A percentile compares a stretch with the other conserved stretches of the same genome.
These are phyloP conservation scores for Cryptotis parvus DNA, from an alignment of 2,113 vertebrate species.

Conservation along the genomic window DNA sequence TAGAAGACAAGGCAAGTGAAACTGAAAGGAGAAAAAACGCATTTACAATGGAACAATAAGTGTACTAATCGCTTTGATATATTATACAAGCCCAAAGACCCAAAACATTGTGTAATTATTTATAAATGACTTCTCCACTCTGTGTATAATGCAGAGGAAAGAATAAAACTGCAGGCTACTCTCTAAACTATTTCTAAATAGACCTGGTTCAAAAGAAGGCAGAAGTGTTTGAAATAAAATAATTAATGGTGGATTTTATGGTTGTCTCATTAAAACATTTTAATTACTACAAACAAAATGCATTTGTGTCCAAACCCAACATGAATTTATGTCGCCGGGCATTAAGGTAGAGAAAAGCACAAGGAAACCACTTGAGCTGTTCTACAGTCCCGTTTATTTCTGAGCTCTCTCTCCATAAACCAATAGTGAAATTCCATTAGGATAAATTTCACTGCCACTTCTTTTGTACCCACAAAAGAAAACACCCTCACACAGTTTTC, in stretches of 20 bases:
- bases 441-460: conserved; percentile 70
- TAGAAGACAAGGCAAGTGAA: conserved; percentile 95
- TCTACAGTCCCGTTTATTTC: conserved; percentile 68
- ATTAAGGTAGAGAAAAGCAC: conserved; percentile 69
- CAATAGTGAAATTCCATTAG: conserved; percentile 56
- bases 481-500: conserved; percentile 33
- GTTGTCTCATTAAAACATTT: conserved; percentile 99
- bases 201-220: conserved; percentile 92
- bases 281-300: conserved; percentile 96
- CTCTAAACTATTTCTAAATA: conserved; percentile 96
- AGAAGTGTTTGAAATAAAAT: conserved; percentile 95
- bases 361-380: conserved; percentile 65
- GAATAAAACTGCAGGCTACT: conserved; percentile 99
- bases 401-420: conserved; percentile 36
- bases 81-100: conserved; percentile 99
- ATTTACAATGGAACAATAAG: conserved; percentile 98
- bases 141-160: conserved; percentile 93
- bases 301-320: conserved; percentile 86
- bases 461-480: conserved; percentile 58
- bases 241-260: conserved; percentile 99
- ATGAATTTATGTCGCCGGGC: conserved; percentile 81
- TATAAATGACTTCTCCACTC: conserved; percentile 99
- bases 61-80: conserved; percentile 99
- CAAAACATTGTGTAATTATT: conserved; percentile 99
- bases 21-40: conserved; percentile 94